Evolutionary conservation across 2,888 invertebrate species (phyloP).

Genomic region (Bellardia bayeri): DNA sequence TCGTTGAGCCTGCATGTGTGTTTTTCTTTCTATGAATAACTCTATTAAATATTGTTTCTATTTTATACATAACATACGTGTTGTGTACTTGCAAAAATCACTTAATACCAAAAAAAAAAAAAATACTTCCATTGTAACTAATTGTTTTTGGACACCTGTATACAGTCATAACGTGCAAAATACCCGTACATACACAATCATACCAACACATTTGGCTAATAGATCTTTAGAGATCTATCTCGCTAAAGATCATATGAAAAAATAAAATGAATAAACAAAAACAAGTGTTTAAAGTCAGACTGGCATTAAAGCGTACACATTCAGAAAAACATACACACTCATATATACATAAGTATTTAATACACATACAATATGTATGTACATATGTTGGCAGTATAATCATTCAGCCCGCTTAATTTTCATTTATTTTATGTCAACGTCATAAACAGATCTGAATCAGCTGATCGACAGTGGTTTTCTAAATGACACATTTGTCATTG

Average conservation of each 20-base stretch:
- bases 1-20: constrained; percentile 28
- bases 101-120: constrained; percentile 56
- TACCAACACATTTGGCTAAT: constrained; percentile 15
- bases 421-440: constrained; percentile 16
- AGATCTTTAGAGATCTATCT: constrained; percentile 37
- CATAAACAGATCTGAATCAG: constrained; percentile 48
- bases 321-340: constrained; percentile 1
- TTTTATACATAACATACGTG: constrained; percentile 2
- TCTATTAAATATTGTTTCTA: constrained; percentile 53
- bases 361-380: not conserved
- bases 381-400: too few relatives aligned
- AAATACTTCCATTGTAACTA: constrained; percentile 58
- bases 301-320: constrained; percentile 65
- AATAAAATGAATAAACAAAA: constrained; percentile 4
- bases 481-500: constrained; percentile 58
- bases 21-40: constrained; percentile 52
- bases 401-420: constrained; percentile 13
- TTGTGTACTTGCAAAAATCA: constrained; percentile 50
- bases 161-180: constrained; percentile 48
- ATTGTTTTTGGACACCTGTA: constrained; percentile 73
- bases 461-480: constrained; percentile 56
- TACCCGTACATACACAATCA: constrained; percentile 15
- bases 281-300: constrained; percentile 57
- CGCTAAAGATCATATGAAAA: constrained; percentile 31
- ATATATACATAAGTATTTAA: not conserved